Conservation (phyloP, 2,888 invertebrate species). For the Hypomecis atomaria region DNA sequence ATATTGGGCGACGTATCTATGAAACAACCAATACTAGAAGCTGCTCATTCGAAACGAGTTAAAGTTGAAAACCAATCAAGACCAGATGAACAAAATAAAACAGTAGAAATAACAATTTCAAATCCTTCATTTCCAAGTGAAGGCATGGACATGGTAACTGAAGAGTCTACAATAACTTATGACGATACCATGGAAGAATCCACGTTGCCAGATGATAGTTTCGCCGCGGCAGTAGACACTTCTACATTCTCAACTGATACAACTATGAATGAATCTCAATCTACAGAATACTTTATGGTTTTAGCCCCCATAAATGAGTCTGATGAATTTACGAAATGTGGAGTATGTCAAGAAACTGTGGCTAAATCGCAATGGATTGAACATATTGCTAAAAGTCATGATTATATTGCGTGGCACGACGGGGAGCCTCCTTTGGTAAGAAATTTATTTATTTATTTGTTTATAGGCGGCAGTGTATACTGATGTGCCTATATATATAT, state of each 20-base stretch:
- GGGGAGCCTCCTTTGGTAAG: slow-evolving; percentile 48
- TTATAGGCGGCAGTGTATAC: too few species aligned
- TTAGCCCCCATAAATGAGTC: slow-evolving; percentile 4
- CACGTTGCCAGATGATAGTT: slow-evolving; percentile 1
- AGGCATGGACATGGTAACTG: not conserved
- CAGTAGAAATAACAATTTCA: not conserved
- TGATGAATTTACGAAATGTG: slow-evolving; percentile 43
- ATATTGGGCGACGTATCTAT: not conserved
- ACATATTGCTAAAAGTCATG: slow-evolving; percentile 52
- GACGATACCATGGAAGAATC: not conserved
- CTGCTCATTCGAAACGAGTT: not conserved
- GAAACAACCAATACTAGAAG: slow-evolving; percentile 1
- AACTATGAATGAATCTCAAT: slow-evolving; percentile 2
- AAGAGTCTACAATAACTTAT: not conserved
- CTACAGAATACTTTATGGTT: slow-evolving; percentile 6
- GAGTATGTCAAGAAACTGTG: slow-evolving; percentile 45
- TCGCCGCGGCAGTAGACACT: not conserved
- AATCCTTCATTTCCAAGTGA: not conserved
- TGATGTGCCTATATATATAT: too few species aligned
- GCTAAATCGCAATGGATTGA: slow-evolving; percentile 43
- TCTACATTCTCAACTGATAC: slow-evolving; percentile 2
- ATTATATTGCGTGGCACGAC: slow-evolving; percentile 57
- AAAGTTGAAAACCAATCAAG: not conserved
- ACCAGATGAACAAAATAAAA: not conserved
- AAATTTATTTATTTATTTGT: not conserved